Evolutionary conservation across 2,797 vertebrate genomes (phyloP), one percentile per base, ranked within the genome.

Genomic region (Poeciliopsis infans): DNA sequence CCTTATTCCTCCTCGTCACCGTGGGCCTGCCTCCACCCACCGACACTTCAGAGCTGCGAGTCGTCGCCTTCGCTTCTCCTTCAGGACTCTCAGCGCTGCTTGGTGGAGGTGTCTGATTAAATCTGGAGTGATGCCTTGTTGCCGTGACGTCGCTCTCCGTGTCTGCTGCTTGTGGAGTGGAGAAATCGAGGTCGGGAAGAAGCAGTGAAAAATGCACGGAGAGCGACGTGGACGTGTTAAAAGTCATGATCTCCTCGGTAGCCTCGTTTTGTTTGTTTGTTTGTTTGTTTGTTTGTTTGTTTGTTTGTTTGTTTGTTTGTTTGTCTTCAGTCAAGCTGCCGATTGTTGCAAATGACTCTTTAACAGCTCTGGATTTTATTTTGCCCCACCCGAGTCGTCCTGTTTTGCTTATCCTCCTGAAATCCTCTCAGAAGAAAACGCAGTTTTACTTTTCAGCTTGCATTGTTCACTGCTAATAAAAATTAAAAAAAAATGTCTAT

Each of bases 1-100:
- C 53, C 57, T 82, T 61, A 79, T 87, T 82, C 82, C 83, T 83
- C 77, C 69, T 76, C 75, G 7, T 81, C 84, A n/a, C 66, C 79
- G 70, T 86, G 82, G 76, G 82, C 79, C 85, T 82, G 69, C 79
- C 68, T 85, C 86, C 85, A 81, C 90, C 86, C 87, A 87, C 88
- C 13, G 0, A 66, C 82, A 73, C 81, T 84, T 76, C 79, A 90
- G 78, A 72, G 77, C 75, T 59, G 66, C 68, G 79, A 59, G 81
- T 59, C 13, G 83, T 76, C 43, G n/a, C 82, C 78, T 70, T 70
- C 2, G 10, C 39, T 80, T 31, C 68, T 80, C 79, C 70, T 53
- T 23, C 78, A 83, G 75, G 79, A 75, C 85, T 75, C 53, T 76
- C 79, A 61, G 11, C 79, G 3, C 72, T 36, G 79, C 80, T 78